Base-by-base conservation (phyloP, 2,888 invertebrate genomes). In the Sesia apiformis region DNA sequence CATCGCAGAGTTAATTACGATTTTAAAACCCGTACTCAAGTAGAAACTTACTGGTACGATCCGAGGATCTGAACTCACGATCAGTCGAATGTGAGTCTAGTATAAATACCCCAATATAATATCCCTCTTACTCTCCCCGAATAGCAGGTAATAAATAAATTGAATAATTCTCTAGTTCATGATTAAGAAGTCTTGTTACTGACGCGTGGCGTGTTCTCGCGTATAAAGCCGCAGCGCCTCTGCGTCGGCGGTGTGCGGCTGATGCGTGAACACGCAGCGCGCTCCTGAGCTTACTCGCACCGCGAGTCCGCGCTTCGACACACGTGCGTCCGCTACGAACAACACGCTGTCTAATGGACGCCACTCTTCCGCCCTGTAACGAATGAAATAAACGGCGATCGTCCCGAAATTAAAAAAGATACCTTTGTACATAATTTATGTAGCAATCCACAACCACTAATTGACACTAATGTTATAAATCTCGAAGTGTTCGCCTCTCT, bases 221-320 rank as follows among this genome's bases (percentile, higher is more conserved):
- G 91, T 88, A 63, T 91, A 91, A 2, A 89, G 78, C 39, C 90
- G 78, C 56, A 94, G 74, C 1, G 84, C 75, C 56, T 91, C 84
- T 0, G 92, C 91, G 67, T 95, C 93, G 0, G 90, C 79, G 3
- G 93, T 91, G 57, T 91, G 81, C 0, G 95, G 95, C 81, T 95
- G 93, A 70, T 94, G 95, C 3, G 94, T 95, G 57, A 96, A 81
- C 38, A 96, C 84, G 4, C 92, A 93, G 52, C 91, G 89, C 3
- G 91, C 78, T 55, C 86, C 79, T 1, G 90, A 87, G 23, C 90
- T 87, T 55, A 91, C 84, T 38, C 84, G 70, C 51, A 85, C 88
- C 5, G 75, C 78, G 5, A 92, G 92, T 87, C 91, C 78, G 6
- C 92, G 93, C 87, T 91, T 92, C 2, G 86, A 86, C 39, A 95